Evolutionary conservation across 2,797 vertebrate genomes (phyloP), one percentile per base, ranked within the genome.

Genomic region (Falco columbarius): DNA sequence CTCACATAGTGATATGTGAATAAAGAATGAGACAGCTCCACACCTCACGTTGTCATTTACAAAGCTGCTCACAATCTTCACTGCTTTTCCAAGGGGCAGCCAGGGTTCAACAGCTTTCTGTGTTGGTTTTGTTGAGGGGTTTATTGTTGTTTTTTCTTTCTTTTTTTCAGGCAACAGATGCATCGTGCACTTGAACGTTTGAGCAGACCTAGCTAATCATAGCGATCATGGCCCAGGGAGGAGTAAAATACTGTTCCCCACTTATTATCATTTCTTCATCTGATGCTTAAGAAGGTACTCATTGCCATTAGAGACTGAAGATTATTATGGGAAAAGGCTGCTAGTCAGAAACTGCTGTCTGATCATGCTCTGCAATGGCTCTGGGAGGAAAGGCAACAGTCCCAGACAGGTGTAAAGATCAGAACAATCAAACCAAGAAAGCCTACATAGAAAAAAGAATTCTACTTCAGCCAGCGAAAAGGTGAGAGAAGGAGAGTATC

Each of bases 271-370:
- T 79, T 92, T 87, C 62, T 95, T 94, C 62, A 42, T 71, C 80
- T 94, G 76, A 79, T 90, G 73, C 66, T 92, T 89, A 46, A 75
- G 94, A 97, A 84, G 62, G 58, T 92, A 46, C 66, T 79, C 75
- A 73, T 40, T 94, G 58, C 44, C 51, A 49, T 89, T 74, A 93
- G 70, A 89, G 81, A 77, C 36, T 86, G 21, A 54, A 94, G 70
- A 75, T 92, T 68, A 88, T 46, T 68, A 88, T 42, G 54, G 51
- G 46, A 61, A 77, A 88, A 90, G n/a, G 12, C 26, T 91, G 36
- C 61, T 19, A 63, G 49, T 56, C 46, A 44, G 83, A 91, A 89
- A 38, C 10, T 58, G 27, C n/a, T 61, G 32, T 47, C 63, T 82
- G 55, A 89, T 52, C 59, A 70, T 68, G 84, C 74, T 87, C 77